Evolutionary conservation across 1,140 invertebrate genomes (phyloP).

Genomic region (Parasteatoda tepidariorum): DNA sequence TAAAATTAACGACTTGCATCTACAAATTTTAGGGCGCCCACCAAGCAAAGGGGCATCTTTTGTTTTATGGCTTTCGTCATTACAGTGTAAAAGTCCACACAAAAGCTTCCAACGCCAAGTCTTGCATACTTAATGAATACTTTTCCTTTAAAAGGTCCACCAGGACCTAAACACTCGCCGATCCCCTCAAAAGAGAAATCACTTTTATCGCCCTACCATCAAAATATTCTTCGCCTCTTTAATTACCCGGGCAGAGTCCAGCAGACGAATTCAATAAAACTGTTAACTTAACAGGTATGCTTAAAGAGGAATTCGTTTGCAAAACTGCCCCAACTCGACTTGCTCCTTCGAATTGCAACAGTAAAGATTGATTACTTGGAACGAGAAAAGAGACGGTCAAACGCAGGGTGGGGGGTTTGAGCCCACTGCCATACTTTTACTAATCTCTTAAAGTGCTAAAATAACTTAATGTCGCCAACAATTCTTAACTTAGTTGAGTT

Average conservation of each 20-base stretch:
- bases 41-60: too few relatives aligned
- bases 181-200: conserved; percentile 19
- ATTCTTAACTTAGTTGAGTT: conserved; percentile 52
- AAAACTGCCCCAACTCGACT: conserved; percentile 36
- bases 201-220: conserved; percentile 43
- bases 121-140: conserved; percentile 23
- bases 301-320: conserved; percentile 34
- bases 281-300: conserved; percentile 41
- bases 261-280: conserved; percentile 30
- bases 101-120: not conserved
- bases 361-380: conserved; percentile 51
- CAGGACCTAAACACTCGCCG: not conserved
- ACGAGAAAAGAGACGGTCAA: conserved; percentile 33
- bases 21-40: too few relatives aligned
- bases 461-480: conserved; percentile 52
- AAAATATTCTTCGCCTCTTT: conserved; percentile 6
- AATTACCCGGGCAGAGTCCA: not conserved
- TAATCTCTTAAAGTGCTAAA: conserved; percentile 57
- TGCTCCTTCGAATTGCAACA: not conserved
- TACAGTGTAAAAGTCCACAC: not conserved
- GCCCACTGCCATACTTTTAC: not conserved
- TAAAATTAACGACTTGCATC: too few relatives aligned
- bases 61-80: not conserved
- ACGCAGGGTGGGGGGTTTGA: not conserved
- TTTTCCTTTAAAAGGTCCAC: conserved; percentile 2